phyloP scores from a whole-genome alignment of 2,797 vertebrate genomes.

The Silurus lanzhouensis region DNA sequence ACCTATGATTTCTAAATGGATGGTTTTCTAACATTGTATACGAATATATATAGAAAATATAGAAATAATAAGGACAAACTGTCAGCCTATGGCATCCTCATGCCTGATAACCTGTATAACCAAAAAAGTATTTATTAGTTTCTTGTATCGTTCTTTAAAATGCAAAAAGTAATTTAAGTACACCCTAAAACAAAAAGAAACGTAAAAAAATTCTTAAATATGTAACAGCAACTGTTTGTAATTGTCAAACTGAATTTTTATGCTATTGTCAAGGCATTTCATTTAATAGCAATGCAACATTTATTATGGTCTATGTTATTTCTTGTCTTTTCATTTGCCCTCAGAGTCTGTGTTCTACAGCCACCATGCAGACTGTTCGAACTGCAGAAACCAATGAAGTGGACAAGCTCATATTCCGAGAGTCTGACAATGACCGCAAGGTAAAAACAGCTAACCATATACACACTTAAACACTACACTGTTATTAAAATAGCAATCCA shows the following conservation, averaged over 20 bases:
- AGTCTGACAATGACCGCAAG: conserved; percentile 92
- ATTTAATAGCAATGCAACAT: not conserved
- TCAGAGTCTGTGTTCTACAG: conserved; percentile 87
- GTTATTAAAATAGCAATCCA: no score
- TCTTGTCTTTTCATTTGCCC: not conserved
- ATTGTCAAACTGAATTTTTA: not conserved
- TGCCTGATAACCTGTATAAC: not conserved
- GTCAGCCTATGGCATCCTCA: not conserved
- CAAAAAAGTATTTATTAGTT: not conserved
- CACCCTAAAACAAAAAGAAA: not conserved
- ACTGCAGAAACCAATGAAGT: conserved; percentile 87
- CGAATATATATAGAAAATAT: no score
- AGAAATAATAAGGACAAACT: no score
- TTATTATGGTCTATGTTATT: not conserved
- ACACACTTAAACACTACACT: not conserved
- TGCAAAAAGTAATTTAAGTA: not conserved
- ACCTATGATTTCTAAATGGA: no score
- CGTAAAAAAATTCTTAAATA: not conserved
- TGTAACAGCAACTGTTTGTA: not conserved
- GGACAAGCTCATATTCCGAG: conserved; percentile 90
- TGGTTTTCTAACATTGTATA: not conserved
- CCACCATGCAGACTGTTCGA: conserved; percentile 86
- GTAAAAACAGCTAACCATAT: conserved; percentile 65
- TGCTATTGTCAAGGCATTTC: not conserved
- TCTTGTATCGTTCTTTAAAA: not conserved